Percentiles rank a stretch among this genome's conserved stretches.
These are phyloP conservation scores for Empis stercorea DNA, from an alignment of 2,888 invertebrate genomes.

Conservation along the genomic window DNA sequence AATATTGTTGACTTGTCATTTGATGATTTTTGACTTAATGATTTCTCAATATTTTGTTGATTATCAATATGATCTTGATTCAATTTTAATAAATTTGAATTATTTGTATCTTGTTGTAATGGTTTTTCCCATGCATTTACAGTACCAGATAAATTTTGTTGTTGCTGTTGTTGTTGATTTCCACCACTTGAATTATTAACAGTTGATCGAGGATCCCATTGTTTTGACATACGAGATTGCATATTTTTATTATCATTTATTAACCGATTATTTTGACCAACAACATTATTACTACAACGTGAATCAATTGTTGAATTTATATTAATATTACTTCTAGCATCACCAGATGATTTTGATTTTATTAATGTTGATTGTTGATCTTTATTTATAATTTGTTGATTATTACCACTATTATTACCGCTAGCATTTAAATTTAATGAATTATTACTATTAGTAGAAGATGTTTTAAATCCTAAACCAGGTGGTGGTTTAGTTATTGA, in stretches of 20 bases:
- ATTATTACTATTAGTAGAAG: slow-evolving; percentile 11
- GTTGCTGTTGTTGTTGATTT: slow-evolving; percentile 6
- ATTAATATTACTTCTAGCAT: slow-evolving; percentile 12
- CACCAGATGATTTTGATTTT: slow-evolving; percentile 12
- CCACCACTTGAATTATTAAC: not conserved
- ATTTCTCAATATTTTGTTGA: not conserved
- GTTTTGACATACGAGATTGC: not conserved
- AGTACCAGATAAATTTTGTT: slow-evolving; percentile 2
- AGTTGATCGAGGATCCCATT: not conserved
- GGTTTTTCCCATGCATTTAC: not conserved
- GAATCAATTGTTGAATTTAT: not conserved
- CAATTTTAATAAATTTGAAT: slow-evolving; percentile 8
- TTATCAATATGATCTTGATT: slow-evolving; percentile 11
- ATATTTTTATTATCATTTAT: not conserved
- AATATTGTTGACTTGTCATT: slow-evolving; percentile 7
- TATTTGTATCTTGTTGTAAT: slow-evolving; percentile 7
- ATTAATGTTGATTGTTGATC: slow-evolving; percentile 37
- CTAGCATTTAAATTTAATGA: slow-evolving; percentile 11
- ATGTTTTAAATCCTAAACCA: slow-evolving; percentile 18
- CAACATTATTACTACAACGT: slow-evolving; percentile 21
- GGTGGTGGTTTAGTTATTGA: slow-evolving; percentile 20
- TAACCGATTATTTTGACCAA: slow-evolving; percentile 2
- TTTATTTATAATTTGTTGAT: slow-evolving; percentile 37
- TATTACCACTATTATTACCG: slow-evolving; percentile 12
- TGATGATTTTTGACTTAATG: slow-evolving; percentile 10